These are phyloP conservation scores for Numida meleagris DNA, from an alignment of 2,113 vertebrate species.

Conservation along the genomic window DNA sequence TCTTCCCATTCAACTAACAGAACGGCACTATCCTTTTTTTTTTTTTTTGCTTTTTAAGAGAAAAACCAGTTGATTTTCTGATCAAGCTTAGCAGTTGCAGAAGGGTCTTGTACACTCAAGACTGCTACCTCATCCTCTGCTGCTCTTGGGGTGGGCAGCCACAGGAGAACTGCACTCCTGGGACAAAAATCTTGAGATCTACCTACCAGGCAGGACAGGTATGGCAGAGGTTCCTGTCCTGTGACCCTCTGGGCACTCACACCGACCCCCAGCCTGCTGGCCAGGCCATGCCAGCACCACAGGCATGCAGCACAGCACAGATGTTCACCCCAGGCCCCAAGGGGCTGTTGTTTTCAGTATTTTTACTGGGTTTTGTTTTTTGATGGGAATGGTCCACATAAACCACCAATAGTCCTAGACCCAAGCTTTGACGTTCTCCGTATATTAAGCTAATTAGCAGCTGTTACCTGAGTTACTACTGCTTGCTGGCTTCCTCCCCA, in stretches of 20 bases:
- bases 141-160: fast-evolving
- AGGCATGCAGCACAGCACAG: not conserved
- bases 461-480: not conserved
- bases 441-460: not conserved
- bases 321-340: not conserved
- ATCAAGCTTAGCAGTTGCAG: not conserved
- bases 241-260: fast-evolving
- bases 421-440: not conserved
- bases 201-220: fast-evolving
- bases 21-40: not conserved
- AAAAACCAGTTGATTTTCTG: not conserved
- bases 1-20: not conserved
- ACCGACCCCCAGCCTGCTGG: fast-evolving
- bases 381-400: not conserved
- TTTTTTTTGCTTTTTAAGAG: not conserved
- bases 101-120: fast-evolving
- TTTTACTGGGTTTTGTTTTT: not conserved
- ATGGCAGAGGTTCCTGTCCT: not conserved
- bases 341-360: fast-evolving
- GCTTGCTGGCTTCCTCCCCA: not conserved
- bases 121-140: fast-evolving
- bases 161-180: fast-evolving
- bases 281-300: fast-evolving
- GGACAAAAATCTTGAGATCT: not conserved
- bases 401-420: not conserved